Percentiles rank a stretch among this genome's conserved stretches.
phyloP scores from a whole-genome alignment of 92 coral and sea anemone species.

The Epizoanthus fatuus region DNA sequence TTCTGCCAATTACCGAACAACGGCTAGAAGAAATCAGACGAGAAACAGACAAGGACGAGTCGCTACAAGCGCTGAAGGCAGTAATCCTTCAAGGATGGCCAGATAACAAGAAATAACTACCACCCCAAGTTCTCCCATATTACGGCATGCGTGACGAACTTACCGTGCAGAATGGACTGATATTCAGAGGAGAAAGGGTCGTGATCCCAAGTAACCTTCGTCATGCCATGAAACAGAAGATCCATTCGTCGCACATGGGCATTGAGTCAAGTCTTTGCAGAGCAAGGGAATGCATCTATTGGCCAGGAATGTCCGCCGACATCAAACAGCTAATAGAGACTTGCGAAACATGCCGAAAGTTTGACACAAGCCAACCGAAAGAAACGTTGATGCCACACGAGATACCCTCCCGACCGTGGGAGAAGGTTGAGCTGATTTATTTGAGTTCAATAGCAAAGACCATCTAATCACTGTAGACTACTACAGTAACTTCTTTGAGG shows the following conservation, averaged over 20 bases:
- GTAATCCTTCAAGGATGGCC: slow-evolving; percentile 38
- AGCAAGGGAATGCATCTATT: slow-evolving; percentile 16
- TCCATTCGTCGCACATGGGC: slow-evolving; percentile 37
- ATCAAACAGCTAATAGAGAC: slow-evolving; percentile 7
- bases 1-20: background rate
- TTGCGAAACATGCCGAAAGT: background rate
- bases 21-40: slow-evolving; percentile 16
- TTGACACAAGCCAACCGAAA: slow-evolving; percentile 16
- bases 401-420: slow-evolving; percentile 19
- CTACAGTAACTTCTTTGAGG: slow-evolving; percentile 40
- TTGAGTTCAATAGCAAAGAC: slow-evolving; percentile 8
- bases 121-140: too few species aligned
- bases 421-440: slow-evolving; percentile 13
- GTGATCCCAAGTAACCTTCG: background rate
- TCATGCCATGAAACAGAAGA: background rate
- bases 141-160: slow-evolving; percentile 1
- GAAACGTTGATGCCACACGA: slow-evolving; percentile 9
- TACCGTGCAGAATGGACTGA: slow-evolving; percentile 10
- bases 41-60: slow-evolving; percentile 8
- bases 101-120: background rate
- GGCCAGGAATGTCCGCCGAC: slow-evolving; percentile 27
- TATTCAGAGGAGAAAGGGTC: slow-evolving; percentile 18
- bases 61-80: slow-evolving; percentile 18
- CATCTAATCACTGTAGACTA: slow-evolving; percentile 27
- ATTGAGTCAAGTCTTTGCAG: slow-evolving; percentile 1